Percentiles rank a stretch among this genome's conserved stretches.
These are phyloP conservation scores for Actinia tenebrosa DNA, from an alignment of 64 coral and sea anemone species.

Conservation along the genomic window DNA sequence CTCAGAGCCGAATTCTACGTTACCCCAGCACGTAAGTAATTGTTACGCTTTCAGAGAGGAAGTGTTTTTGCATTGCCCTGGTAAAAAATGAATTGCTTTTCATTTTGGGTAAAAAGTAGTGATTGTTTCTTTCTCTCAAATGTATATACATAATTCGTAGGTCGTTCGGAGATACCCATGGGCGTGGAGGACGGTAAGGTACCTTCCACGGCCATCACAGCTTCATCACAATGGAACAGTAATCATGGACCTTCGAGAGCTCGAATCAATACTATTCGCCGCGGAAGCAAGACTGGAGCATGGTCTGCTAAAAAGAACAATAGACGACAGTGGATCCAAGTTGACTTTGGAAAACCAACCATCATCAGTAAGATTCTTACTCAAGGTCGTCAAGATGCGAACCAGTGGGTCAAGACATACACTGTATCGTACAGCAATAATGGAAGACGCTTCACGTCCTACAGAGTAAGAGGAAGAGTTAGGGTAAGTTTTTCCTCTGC, in stretches of 20 bases:
- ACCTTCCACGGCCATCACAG: background rate
- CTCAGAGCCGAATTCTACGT: conserved; percentile 12
- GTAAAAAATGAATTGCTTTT: background rate
- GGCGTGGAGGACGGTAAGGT: conserved; percentile 22
- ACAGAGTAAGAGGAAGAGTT: no score
- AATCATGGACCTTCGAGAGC: background rate
- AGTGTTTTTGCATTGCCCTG: no score
- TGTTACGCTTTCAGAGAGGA: background rate
- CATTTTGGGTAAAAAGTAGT: background rate
- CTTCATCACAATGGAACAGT: background rate
- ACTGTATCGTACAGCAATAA: no score
- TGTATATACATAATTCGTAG: background rate
- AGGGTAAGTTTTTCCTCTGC: no score
- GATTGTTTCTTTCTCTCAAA: no score
- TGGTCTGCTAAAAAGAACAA: background rate
- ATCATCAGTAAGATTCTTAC: background rate
- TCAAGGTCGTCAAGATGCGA: background rate
- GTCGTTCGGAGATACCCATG: background rate
- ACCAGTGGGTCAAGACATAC: background rate
- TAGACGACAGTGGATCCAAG: conserved; percentile 10
- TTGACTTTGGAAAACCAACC: background rate
- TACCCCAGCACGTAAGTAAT: background rate
- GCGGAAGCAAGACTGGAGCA: no score
- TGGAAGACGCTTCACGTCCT: no score
- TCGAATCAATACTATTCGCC: background rate